Evolutionary conservation across 1,140 invertebrate genomes (phyloP).

Genomic region (Andrena cerasifolii): DNA sequence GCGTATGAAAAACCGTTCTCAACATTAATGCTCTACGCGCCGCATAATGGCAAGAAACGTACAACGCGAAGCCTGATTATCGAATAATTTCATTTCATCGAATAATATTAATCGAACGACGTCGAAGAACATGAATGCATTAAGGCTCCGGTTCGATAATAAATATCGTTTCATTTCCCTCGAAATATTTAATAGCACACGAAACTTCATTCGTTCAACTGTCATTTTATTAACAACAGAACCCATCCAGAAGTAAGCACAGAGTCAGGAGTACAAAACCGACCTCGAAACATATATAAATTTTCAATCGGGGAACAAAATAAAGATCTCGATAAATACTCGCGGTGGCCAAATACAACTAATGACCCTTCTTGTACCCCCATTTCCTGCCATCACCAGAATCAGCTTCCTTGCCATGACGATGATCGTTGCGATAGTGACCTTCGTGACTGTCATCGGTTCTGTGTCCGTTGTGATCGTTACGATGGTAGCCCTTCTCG

Average conservation of each 20-base stretch:
- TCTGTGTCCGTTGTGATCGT: constrained; percentile 59
- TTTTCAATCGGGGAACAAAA: no score
- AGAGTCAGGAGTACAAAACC: background rate
- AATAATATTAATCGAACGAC: no score
- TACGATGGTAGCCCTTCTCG: constrained; percentile 69
- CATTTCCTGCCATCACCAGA: constrained; percentile 74
- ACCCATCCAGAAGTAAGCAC: background rate
- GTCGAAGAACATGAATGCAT: background rate
- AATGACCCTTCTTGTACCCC: constrained; percentile 66
- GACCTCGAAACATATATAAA: no score
- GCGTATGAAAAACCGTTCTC: background rate
- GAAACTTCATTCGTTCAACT: background rate
- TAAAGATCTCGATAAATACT: no score
- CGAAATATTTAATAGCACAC: background rate
- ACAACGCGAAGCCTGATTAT: background rate
- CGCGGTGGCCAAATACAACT: background rate
- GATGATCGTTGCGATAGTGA: constrained; percentile 71
- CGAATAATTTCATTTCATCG: background rate
- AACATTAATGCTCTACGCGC: background rate
- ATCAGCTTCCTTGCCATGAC: constrained; percentile 73
- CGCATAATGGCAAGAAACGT: background rate
- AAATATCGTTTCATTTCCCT: background rate
- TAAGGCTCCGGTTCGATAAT: background rate
- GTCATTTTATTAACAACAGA: background rate
- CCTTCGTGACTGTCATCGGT: constrained; percentile 74